Conservation (phyloP, 2,113 vertebrate species). For the Mystacornis crossleyi region DNA sequence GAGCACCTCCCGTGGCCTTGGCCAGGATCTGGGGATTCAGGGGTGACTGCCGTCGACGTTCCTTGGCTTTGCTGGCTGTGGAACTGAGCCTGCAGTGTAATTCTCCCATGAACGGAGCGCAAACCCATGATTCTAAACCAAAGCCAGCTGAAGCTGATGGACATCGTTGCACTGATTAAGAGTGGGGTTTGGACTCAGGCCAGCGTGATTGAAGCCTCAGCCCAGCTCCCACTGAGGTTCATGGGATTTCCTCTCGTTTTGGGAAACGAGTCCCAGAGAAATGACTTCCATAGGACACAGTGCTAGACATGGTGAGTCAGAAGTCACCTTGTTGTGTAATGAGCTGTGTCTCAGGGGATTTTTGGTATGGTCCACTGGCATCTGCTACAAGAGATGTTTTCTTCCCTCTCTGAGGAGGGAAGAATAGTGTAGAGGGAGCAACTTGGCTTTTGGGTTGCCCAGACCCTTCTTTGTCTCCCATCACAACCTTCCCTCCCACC, state of each 20-base stretch:
- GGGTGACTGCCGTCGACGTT: not conserved
- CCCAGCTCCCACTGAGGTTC: not conserved
- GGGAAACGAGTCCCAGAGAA: not conserved
- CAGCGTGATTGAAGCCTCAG: not conserved
- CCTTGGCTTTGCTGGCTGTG: not conserved
- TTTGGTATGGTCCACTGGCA: not conserved
- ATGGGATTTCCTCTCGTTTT: not conserved
- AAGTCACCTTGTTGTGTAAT: not conserved
- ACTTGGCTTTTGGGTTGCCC: not conserved
- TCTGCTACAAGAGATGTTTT: not conserved
- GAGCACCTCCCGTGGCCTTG: not conserved
- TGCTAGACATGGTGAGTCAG: not conserved
- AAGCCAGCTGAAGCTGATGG: slow-evolving; percentile 46
- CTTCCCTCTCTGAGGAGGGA: not conserved
- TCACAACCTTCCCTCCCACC: not conserved
- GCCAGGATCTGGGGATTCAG: not conserved
- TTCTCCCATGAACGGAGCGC: not conserved
- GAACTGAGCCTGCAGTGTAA: not conserved
- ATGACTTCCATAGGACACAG: not conserved
- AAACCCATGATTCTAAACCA: not conserved
- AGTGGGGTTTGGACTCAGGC: not conserved
- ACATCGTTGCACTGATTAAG: not conserved
- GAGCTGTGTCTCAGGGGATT: not conserved
- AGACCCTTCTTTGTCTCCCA: not conserved
- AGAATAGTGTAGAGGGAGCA: not conserved